Conservation (phyloP, 2,797 vertebrate species). For the Enteromius viviparus region DNA sequence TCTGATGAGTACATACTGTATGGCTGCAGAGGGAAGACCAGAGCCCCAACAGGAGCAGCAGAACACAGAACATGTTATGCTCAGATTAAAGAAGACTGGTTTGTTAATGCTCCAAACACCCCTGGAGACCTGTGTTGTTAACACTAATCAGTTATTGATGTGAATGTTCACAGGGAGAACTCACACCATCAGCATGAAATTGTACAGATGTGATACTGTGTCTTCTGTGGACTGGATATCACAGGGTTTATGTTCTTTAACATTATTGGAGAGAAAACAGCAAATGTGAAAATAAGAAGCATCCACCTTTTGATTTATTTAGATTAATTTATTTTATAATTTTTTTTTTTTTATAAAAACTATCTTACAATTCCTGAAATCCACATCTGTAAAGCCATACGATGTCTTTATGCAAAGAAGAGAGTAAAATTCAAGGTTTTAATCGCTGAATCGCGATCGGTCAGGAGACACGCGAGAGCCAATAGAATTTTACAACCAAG, state of each 20-base stretch:
- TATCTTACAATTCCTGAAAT: background rate
- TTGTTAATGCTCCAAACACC: conserved; percentile 15
- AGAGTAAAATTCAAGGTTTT: too few relatives aligned
- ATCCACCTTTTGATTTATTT: background rate
- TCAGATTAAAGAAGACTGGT: conserved; percentile 24
- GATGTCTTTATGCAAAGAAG: too few relatives aligned
- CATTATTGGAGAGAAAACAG: background rate
- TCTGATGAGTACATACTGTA: conserved; percentile 1
- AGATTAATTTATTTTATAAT: background rate
- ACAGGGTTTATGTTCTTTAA: background rate
- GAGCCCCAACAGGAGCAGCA: background rate
- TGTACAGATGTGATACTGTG: background rate
- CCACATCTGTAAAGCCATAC: too few relatives aligned
- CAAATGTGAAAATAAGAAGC: background rate
- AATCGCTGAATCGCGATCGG: too few relatives aligned
- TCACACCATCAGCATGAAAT: background rate
- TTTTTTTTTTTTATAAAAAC: background rate
- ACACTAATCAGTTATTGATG: conserved; percentile 35
- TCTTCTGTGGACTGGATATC: background rate
- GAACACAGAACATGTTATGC: background rate
- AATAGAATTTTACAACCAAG: too few relatives aligned
- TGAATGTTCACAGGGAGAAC: background rate
- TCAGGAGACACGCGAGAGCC: too few relatives aligned
- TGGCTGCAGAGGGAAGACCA: background rate
- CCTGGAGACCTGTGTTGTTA: conserved; percentile 20